phyloP scores from a whole-genome alignment of 1,140 invertebrate genomes.

The Drosophila prosaltans region DNA sequence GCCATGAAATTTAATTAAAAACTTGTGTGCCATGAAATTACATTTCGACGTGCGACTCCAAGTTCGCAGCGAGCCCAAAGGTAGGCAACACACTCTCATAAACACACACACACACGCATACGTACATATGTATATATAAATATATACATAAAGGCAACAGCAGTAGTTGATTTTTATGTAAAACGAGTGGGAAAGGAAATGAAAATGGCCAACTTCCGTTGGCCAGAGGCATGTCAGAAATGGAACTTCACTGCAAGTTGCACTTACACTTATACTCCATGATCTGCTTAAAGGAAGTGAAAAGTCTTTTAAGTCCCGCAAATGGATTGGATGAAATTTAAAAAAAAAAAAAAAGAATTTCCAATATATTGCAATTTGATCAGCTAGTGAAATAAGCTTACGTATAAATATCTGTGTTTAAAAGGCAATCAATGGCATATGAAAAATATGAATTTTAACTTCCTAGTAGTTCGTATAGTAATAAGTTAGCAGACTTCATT shows the following conservation, averaged over 20 bases:
- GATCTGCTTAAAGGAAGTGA: constrained; percentile 4
- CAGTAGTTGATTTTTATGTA: constrained; percentile 64
- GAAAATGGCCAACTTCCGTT: constrained; percentile 55
- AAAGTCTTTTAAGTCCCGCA: neutral
- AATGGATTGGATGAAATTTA: constrained; percentile 1
- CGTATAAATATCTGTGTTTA: too few species aligned
- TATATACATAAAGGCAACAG: constrained; percentile 33
- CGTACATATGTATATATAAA: neutral
- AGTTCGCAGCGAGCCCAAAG: constrained; percentile 47
- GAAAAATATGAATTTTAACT: too few species aligned
- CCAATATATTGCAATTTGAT: neutral
- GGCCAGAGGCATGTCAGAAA: constrained; percentile 15
- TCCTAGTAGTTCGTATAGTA: too few species aligned
- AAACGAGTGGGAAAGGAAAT: constrained; percentile 29
- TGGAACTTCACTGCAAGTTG: neutral
- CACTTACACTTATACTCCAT: neutral
- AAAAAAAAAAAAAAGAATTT: neutral
- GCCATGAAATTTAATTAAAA: constrained; percentile 82
- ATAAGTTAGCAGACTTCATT: too few species aligned
- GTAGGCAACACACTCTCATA: constrained; percentile 39
- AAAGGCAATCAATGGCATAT: too few species aligned
- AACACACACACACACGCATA: neutral
- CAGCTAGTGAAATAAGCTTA: neutral
- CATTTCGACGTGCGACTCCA: constrained; percentile 74
- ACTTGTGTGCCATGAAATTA: constrained; percentile 82